Percentiles rank a stretch among this genome's conserved stretches.
phyloP scores from a whole-genome alignment of 2,797 vertebrate species.

The Steatocranus sp. region DNA sequence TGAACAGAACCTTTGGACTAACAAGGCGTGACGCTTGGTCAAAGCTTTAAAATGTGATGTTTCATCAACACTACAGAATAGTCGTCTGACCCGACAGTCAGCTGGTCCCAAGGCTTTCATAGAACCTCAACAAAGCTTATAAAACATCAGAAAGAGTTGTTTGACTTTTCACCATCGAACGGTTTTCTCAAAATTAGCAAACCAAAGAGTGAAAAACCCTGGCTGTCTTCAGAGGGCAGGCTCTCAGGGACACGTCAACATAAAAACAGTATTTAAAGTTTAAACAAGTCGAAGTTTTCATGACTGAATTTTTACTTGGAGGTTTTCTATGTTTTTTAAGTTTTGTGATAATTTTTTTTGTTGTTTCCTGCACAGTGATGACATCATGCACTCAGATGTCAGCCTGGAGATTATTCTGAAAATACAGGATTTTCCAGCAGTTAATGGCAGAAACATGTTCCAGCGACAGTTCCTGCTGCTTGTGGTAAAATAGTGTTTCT shows the following conservation, averaged over 20 bases:
- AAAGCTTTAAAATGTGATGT: background rate
- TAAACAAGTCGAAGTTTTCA: background rate
- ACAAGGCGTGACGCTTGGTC: accelerated
- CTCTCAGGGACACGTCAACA: background rate
- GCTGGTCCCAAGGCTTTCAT: background rate
- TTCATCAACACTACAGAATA: background rate
- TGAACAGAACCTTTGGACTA: background rate
- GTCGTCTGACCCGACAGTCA: background rate
- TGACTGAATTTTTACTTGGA: background rate
- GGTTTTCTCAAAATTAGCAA: background rate
- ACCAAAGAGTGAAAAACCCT: background rate
- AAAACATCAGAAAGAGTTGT: background rate
- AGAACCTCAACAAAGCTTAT: background rate
- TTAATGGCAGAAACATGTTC: background rate
- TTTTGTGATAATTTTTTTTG: background rate
- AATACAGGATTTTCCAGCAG: background rate
- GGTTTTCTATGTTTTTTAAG: background rate
- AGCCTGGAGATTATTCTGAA: background rate
- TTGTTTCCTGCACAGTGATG: background rate
- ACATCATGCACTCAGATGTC: background rate
- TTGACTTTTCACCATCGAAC: background rate
- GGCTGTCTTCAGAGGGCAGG: background rate
- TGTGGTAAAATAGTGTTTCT: background rate
- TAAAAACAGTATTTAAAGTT: background rate
- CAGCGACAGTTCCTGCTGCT: background rate